Percentiles rank a stretch among this genome's conserved stretches.
phyloP scores from a whole-genome alignment of 2,797 vertebrate genomes.

The Oreochromis mossambicus region DNA sequence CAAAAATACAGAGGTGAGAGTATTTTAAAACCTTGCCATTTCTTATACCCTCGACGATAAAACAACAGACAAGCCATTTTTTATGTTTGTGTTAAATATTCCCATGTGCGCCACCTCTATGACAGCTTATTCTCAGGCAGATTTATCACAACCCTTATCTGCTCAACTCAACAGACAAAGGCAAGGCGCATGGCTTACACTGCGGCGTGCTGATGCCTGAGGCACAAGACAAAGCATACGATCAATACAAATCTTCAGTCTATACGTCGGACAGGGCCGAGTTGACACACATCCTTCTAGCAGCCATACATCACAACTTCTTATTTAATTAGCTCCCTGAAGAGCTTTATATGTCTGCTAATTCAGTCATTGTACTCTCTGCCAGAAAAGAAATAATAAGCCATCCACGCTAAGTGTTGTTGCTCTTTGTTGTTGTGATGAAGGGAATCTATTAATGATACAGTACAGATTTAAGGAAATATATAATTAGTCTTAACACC shows the following conservation, averaged over 20 bases:
- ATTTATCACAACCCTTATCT: conserved; percentile 79
- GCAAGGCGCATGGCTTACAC: conserved; percentile 42
- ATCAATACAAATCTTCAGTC: conserved; percentile 77
- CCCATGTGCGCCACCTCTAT: conserved; percentile 67
- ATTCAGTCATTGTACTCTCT: conserved; percentile 35
- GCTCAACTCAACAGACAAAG: conserved; percentile 67
- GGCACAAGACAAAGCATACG: conserved; percentile 65
- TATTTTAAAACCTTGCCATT: conserved; percentile 70
- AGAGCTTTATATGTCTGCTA: conserved; percentile 49
- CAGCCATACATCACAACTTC: conserved; percentile 58
- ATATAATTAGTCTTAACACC: conserved; percentile 45
- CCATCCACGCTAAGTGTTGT: conserved; percentile 4
- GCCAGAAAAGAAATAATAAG: conserved; percentile 2
- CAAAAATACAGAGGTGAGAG: conserved; percentile 47
- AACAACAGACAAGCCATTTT: conserved; percentile 74
- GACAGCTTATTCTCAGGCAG: conserved; percentile 74
- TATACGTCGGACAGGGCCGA: conserved; percentile 68
- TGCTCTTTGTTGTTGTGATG: conserved; percentile 34
- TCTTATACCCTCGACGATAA: conserved; percentile 68
- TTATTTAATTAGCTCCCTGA: conserved; percentile 70
- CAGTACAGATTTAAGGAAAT: conserved; percentile 45
- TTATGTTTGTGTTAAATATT: conserved; percentile 81
- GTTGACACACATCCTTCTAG: conserved; percentile 64
- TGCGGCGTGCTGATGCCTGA: conserved; percentile 48
- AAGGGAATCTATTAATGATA: conserved; percentile 46